Base-by-base conservation (phyloP, 1,140 invertebrate species). In the Thaumetopoea pityocampa region DNA sequence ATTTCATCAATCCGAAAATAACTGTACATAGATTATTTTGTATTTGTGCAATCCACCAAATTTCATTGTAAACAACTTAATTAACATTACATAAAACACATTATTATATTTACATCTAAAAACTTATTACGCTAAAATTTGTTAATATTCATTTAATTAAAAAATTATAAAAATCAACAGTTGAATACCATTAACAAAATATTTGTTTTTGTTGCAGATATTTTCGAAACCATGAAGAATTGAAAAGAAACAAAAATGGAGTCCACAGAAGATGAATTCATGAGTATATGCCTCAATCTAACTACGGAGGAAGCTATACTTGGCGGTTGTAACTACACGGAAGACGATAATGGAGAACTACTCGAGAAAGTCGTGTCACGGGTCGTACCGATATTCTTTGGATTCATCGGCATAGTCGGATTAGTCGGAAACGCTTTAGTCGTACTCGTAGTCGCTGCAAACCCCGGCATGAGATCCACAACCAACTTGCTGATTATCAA, bases 401-500 rank as follows among this genome's bases (percentile, higher is more conserved):
- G 94, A 0, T 87, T 96, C 36, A 96, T 98, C 40, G 92, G 94
- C 15, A 86, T 97, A 4, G 87, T 97, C 22, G 96, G 96, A 8
- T 85, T 98, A 1, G 86, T 97, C 14, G 96, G 96, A 43, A 98
- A 98, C 78, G 90, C 91, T 0, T 82, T 98, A 15, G 95, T 96
- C 4, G 92, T 95, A n/a, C 85, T 94, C 1, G 92, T 96, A 0
- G 93, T 96, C 0, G 89, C 91, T 5, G 91, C 90, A 2, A 96
- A 97, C 84, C 92, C 94, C 34, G 92, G 94, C 65, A 97, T 98
- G 95, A 87, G 95, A 52, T 96, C 94, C 4, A 97, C 96, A 1
- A 98, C 96, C 11, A 98, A 98, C 68, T 88, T 97, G 20, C 88
- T 98, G 2, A 98, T 98, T 45, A 93, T 94, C 42, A 96, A 96